phyloP scores from a whole-genome alignment of 2,797 vertebrate species.

The Danionella dracula region DNA sequence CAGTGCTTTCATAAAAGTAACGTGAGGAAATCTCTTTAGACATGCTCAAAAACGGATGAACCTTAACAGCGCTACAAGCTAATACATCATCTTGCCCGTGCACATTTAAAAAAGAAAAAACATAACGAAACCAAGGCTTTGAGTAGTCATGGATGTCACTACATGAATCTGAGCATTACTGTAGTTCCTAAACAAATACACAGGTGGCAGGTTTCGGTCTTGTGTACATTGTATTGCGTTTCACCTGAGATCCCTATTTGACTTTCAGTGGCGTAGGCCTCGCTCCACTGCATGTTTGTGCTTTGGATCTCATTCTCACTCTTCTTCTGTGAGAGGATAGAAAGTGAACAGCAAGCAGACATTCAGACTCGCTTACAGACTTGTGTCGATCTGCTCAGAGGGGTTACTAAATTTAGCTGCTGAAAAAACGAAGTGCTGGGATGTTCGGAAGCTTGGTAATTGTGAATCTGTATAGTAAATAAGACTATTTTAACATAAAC shows the following conservation, averaged over 20 bases:
- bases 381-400: not conserved
- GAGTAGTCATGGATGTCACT: conserved; percentile 18
- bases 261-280: conserved; percentile 42
- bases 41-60: conserved; percentile 2
- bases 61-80: conserved; percentile 26
- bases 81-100: conserved; percentile 42
- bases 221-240: conserved; percentile 50
- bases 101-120: conserved; percentile 49
- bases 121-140: conserved; percentile 36
- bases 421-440: too few species aligned
- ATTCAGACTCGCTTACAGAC: not conserved
- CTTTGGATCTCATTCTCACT: conserved; percentile 6
- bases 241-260: conserved; percentile 64
- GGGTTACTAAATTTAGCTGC: not conserved
- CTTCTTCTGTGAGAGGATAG: not conserved
- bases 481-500: too few species aligned
- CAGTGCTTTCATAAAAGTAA: not conserved
- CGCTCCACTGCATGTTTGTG: conserved; percentile 15
- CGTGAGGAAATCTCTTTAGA: not conserved
- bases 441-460: too few species aligned
- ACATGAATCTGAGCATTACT: conserved; percentile 29
- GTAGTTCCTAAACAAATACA: conserved; percentile 41
- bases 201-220: conserved; percentile 30
- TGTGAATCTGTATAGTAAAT: too few species aligned
- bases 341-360: not conserved